These are phyloP conservation scores for Tachystola acroxantha DNA, from an alignment of 2,888 invertebrate genomes.

Conservation along the genomic window DNA sequence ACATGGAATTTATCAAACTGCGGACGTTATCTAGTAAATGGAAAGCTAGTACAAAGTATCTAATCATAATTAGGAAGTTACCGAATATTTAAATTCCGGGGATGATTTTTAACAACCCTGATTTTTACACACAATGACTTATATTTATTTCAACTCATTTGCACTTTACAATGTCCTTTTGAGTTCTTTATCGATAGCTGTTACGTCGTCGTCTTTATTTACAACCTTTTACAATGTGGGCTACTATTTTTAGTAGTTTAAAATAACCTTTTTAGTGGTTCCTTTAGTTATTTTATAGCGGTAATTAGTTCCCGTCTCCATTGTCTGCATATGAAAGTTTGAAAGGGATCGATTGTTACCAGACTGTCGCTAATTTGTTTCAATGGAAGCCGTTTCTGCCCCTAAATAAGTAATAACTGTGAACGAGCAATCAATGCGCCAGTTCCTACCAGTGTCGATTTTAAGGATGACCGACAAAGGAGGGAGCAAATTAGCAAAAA, in stretches of 20 bases:
- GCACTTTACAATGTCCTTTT: slow-evolving; percentile 43
- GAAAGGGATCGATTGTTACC: slow-evolving; percentile 23
- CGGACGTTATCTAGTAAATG: too few species aligned
- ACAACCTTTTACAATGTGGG: slow-evolving; percentile 44
- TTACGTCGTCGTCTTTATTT: slow-evolving; percentile 32
- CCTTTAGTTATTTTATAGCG: slow-evolving; percentile 33
- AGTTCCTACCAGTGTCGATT: slow-evolving; percentile 2
- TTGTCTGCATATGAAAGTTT: slow-evolving; percentile 23
- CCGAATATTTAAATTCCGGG: too few species aligned
- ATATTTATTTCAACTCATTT: slow-evolving; percentile 52
- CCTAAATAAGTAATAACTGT: slow-evolving; percentile 19
- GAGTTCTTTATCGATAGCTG: slow-evolving; percentile 33
- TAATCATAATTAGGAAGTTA: too few species aligned
- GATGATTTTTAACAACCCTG: too few species aligned
- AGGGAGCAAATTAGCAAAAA: background rate
- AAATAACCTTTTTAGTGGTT: slow-evolving; percentile 25
- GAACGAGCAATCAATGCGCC: slow-evolving; percentile 12
- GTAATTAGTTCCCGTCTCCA: slow-evolving; percentile 52
- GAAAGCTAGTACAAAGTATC: too few species aligned
- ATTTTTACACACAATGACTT: slow-evolving; percentile 34
- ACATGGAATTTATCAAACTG: too few species aligned
- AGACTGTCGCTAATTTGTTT: slow-evolving; percentile 24
- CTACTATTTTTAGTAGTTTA: slow-evolving; percentile 34
- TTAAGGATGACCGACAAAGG: background rate
- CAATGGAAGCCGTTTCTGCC: slow-evolving; percentile 18